A percentile compares a stretch with the other conserved stretches of the same genome.
These are phyloP conservation scores for Lucifuga dentata DNA, from an alignment of 2,113 vertebrate species.

Conservation along the genomic window DNA sequence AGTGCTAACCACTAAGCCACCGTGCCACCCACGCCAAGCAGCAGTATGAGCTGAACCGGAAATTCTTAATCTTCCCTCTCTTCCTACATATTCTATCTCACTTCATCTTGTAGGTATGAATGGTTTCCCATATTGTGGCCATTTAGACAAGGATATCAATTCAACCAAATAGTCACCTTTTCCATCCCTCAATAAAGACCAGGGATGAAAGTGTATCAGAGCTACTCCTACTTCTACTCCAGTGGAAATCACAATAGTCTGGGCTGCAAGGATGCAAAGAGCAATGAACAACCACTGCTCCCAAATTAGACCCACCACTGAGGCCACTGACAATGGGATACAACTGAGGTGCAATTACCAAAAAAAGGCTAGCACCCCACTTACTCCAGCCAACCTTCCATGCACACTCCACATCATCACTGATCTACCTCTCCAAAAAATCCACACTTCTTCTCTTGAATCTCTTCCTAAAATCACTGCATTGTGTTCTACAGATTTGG, in stretches of 20 bases:
- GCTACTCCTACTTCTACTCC: conserved; percentile 28
- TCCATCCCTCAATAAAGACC: conserved; percentile 48
- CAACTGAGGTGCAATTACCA: conserved; percentile 77
- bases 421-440: conserved; percentile 44
- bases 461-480: conserved; percentile 45
- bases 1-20: no score
- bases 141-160: conserved; percentile 23
- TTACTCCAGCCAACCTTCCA: conserved; percentile 22
- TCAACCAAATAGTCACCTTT: conserved; percentile 34
- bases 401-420: conserved; percentile 37
- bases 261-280: conserved; percentile 50
- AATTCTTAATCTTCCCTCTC: conserved; percentile 29
- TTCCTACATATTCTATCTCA: conserved; percentile 23
- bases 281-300: conserved; percentile 58
- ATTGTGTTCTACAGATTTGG: conserved; percentile 54
- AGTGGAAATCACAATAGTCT: conserved; percentile 57
- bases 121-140: conserved; percentile 14
- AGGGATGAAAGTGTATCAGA: conserved; percentile 37
- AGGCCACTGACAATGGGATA: conserved; percentile 69
- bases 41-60: conserved; percentile 24
- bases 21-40: conserved; percentile 15
- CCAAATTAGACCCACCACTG: conserved; percentile 70
- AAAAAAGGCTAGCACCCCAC: conserved; percentile 68
- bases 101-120: conserved; percentile 11
- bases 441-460: conserved; percentile 47